Base-by-base conservation (phyloP, 2,888 invertebrate species). In the Caenorhabditis imperialis region DNA sequence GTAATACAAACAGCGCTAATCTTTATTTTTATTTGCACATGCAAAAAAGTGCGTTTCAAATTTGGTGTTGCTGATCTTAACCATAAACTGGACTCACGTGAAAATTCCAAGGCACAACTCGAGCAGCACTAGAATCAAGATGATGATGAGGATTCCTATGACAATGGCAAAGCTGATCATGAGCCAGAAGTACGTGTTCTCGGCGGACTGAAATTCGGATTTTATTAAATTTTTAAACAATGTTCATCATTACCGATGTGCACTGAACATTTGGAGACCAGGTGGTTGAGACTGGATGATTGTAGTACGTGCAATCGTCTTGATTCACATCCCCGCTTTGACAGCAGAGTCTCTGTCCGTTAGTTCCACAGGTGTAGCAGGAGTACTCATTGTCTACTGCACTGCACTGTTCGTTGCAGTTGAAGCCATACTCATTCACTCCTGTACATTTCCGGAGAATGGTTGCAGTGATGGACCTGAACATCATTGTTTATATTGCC, bases 111-210 rank as follows among this genome's bases (percentile, higher is more conserved):
- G 60, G 27, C 67, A 58, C 3, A 71, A 33, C 50, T 58, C 57
- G 45, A 71, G 47, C 25, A 76, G 1, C 1, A 61, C 27, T 10
- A 79, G 25, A 4, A 67, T 4, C n/a, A 81, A 57, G 12, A 79
- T 25, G 8, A 70, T 70, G 35, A 65, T 51, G 1, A 79, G 65
- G 40, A 81, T 51, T 5, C 38, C 72, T n/a, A 71, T 62, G 6
- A 79, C 58, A 18, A 77, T 74, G 27, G 74, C 75, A 12, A 81
- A 69, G 10, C 67, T 65, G 30, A 81, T 81, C 81, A 81, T 79
- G 12, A 78, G 45, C 79, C 81, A 79, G 60, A 81, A 76, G 27
- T 79, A 81, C 14, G 76, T 65, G 40, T 76, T 72, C 45, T 81
- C 78, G 10, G 77, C 72, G 8, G 54, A 54, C 81, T 81, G 44